Evolutionary conservation across 2,113 vertebrate species (phyloP).

Genomic region (Gasterosteus aculeatus): DNA sequence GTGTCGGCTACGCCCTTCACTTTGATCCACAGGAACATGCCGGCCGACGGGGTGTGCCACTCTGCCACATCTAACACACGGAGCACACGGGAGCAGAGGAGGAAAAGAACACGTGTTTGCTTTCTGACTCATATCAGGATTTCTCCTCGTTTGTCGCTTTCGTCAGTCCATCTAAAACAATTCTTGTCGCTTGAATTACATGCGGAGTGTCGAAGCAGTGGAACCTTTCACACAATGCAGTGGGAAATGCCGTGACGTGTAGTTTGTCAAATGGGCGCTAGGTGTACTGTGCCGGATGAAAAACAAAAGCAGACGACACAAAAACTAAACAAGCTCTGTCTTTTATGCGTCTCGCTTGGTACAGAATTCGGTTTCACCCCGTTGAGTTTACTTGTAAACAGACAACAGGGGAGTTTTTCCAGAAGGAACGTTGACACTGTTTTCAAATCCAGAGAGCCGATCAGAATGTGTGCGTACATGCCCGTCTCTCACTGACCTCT

Average conservation of each 20-base stretch:
- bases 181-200: background rate
- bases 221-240: background rate
- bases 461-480: background rate
- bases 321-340: too few species aligned
- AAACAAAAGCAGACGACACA: too few species aligned
- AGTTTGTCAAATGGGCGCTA: background rate
- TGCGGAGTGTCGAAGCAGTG: background rate
- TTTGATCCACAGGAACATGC: conserved; percentile 97
- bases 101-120: background rate
- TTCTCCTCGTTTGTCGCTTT: background rate
- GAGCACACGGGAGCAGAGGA: background rate
- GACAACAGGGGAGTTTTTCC: background rate
- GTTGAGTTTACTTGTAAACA: too few species aligned
- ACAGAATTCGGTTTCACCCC: too few species aligned
- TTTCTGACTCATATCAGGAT: conserved; percentile 4
- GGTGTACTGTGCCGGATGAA: background rate
- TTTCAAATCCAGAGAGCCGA: background rate
- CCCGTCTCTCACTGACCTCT: conserved; percentile 79
- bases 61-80: conserved; percentile 86
- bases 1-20: conserved; percentile 88
- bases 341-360: too few species aligned
- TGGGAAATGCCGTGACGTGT: background rate
- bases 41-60: conserved; percentile 89
- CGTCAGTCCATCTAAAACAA: background rate
- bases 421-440: background rate